Evolutionary conservation across 1,140 invertebrate species (phyloP).

Genomic region (Hyles vespertilio): DNA sequence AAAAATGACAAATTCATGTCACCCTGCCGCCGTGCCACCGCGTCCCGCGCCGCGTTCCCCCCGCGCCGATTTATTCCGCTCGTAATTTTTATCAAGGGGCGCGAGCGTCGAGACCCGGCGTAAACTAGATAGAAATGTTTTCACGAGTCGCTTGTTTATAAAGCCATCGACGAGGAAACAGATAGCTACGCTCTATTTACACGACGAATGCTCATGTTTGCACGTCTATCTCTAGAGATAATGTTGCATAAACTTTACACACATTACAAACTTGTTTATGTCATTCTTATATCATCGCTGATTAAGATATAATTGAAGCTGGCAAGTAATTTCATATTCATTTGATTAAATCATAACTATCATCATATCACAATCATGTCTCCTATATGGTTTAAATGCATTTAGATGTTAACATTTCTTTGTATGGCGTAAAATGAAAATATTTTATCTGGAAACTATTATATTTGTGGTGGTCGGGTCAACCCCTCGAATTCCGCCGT

Average conservation of each 20-base stretch:
- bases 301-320: no score
- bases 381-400: no score
- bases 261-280: conserved; percentile 53
- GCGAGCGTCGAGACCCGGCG: conserved; percentile 35
- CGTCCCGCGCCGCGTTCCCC: conserved; percentile 33
- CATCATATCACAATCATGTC: no score
- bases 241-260: conserved; percentile 61
- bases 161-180: conserved; percentile 65
- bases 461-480: conserved; percentile 33
- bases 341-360: no score
- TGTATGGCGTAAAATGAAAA: background rate
- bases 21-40: conserved; percentile 21
- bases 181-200: conserved; percentile 59
- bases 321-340: no score
- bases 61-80: conserved; percentile 57
- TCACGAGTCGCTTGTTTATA: conserved; percentile 69
- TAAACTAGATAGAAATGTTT: conserved; percentile 68
- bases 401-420: no score
- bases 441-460: conserved; percentile 56
- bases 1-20: conserved; percentile 75
- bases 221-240: conserved; percentile 58
- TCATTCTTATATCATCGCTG: conserved; percentile 23
- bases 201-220: conserved; percentile 45
- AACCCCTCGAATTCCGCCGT: conserved; percentile 32
- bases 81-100: conserved; percentile 69